A percentile compares a stretch with the other conserved stretches of the same genome.
These are phyloP conservation scores for Marmota flaviventris DNA, from an alignment of 2,113 vertebrate species.

Conservation along the genomic window DNA sequence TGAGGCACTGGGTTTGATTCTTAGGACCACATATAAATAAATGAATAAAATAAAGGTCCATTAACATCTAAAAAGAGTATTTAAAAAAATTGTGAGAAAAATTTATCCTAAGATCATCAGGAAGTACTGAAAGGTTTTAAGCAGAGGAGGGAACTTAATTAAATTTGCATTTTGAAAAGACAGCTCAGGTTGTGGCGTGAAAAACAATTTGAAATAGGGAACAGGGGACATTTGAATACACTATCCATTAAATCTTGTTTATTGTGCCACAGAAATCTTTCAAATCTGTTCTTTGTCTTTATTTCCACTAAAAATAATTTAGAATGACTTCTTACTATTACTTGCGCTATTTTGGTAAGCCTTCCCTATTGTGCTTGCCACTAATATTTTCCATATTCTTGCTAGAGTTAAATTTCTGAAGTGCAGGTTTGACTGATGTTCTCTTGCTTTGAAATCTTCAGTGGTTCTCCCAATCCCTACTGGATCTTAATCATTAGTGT, in stretches of 20 bases:
- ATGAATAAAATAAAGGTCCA: too few relatives aligned
- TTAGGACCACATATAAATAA: too few relatives aligned
- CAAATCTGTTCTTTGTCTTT: slow-evolving; percentile 5
- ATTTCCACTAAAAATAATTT: neutral
- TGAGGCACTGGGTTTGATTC: too few relatives aligned
- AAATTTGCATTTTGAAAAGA: slow-evolving; percentile 7
- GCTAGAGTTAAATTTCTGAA: slow-evolving; percentile 44
- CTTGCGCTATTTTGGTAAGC: neutral
- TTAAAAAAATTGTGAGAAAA: neutral
- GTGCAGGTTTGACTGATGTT: neutral
- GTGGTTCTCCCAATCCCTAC: neutral
- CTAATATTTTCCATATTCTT: neutral
- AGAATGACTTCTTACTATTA: neutral
- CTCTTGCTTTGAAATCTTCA: neutral
- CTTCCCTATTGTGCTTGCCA: neutral
- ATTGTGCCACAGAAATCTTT: neutral
- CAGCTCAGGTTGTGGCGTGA: neutral
- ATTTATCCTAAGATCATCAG: neutral
- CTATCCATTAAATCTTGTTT: neutral
- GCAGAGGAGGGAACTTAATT: neutral
- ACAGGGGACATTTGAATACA: neutral
- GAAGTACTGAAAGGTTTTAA: slow-evolving; percentile 31
- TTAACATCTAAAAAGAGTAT: too few relatives aligned
- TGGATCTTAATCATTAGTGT: neutral
- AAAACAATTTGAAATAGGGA: slow-evolving; percentile 30